Evolutionary conservation across 2,797 vertebrate species (phyloP), one percentile per base, ranked within the genome.

Genomic region (Phalloptychus januarius): DNA sequence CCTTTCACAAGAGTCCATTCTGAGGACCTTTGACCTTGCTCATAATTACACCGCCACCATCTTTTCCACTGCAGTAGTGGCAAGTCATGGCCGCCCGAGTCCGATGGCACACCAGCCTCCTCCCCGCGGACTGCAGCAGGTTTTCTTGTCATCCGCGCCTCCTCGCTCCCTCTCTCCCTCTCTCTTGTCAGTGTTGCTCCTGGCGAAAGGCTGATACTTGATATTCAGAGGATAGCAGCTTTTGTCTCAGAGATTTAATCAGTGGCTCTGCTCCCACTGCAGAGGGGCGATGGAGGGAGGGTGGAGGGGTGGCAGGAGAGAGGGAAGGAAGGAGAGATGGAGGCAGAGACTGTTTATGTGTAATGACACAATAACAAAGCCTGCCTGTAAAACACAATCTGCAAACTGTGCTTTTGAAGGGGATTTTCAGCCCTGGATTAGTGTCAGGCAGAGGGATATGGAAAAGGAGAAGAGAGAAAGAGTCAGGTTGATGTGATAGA

Each of bases 311-410:
- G 90, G 87, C 76, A 87, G 90, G 89, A 89, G 91, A 85, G 91
- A 91, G 85, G 75, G 71, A 90, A 89, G 87, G 89, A 87, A 90
- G 88, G 92, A 92, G 92, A 93, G 92, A 94, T 91, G 92, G 92
- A 95, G 91, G 93, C 92, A 93, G 91, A 89, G 87, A 94, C 92
- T 95, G 94, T 96, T 95, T 95, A 95, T 96, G 91, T 95, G 94
- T 96, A 95, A 96, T 95, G 94, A 95, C 93, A 96, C 94, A 95
- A 95, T 95, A 96, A 95, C 94, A 96, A 96, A 95, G 94, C 92
- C 91, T 83, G 93, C 92, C 94, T 94, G 92, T 95, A 95, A 94
- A 95, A 94, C 92, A 92, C 91, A 95, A 94, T 93, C 92, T 96
- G 94, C 91, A 94, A 93, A 94, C 91, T 92, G 91, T 91, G 93